Conservation (phyloP, 2,113 vertebrate species). For the Pardalotus punctatus region DNA sequence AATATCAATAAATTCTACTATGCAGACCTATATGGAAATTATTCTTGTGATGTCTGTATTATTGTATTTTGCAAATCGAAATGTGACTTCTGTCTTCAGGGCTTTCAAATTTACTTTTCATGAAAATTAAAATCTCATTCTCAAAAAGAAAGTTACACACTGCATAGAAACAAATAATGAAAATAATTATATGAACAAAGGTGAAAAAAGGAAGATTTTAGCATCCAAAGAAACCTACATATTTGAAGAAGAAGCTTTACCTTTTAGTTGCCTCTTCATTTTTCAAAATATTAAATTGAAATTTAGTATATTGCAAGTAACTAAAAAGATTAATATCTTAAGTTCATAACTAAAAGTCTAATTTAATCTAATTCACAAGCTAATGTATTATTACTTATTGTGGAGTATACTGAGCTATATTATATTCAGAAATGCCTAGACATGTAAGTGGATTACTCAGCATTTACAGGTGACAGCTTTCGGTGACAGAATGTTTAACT, state of each 20-base stretch:
- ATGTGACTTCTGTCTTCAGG: not conserved
- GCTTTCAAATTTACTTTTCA: not conserved
- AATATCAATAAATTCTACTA: not conserved
- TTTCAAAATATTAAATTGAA: not conserved
- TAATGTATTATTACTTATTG: not conserved
- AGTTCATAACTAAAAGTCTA: not conserved
- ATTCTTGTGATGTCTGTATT: not conserved
- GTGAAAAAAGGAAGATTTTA: not conserved
- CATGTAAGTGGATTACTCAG: not conserved
- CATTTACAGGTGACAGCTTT: conserved; percentile 1
- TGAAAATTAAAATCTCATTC: not conserved
- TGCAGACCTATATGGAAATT: not conserved
- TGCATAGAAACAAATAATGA: not conserved
- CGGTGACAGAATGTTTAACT: conserved; percentile 12
- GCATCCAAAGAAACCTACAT: not conserved
- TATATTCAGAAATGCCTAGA: not conserved
- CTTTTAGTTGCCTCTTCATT: not conserved
- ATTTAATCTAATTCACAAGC: not conserved
- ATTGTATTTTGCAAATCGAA: not conserved
- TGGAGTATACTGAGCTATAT: not conserved
- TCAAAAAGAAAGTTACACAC: not conserved
- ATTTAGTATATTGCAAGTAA: not conserved
- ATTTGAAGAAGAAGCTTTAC: not conserved
- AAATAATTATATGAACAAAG: not conserved
- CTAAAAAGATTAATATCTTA: not conserved